These are phyloP conservation scores for Hyles vespertilio DNA, from an alignment of 1,140 invertebrate genomes.

Conservation along the genomic window DNA sequence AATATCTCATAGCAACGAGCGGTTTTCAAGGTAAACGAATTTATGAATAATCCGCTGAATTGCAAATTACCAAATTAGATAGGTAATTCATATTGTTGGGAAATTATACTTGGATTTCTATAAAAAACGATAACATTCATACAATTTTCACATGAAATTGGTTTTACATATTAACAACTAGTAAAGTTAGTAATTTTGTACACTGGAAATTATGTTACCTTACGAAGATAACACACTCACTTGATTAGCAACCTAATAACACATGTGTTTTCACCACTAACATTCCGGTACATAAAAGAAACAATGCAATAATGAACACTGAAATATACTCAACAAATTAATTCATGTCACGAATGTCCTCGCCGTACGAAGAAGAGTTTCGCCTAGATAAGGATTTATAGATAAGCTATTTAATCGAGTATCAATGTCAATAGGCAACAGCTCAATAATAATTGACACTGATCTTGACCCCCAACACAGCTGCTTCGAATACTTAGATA, in stretches of 20 bases:
- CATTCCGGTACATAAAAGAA: too few species aligned
- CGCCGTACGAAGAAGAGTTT: slow-evolving; percentile 11
- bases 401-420: slow-evolving; percentile 20
- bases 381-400: slow-evolving; percentile 16
- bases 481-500: slow-evolving; percentile 3
- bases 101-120: slow-evolving; percentile 9
- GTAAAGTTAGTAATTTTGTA: too few species aligned
- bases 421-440: slow-evolving; percentile 21
- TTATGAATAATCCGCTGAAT: slow-evolving; percentile 49
- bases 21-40: slow-evolving; percentile 53
- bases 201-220: too few species aligned
- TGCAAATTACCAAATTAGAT: slow-evolving; percentile 48
- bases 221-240: too few species aligned
- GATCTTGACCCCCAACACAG: slow-evolving; percentile 21
- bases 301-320: too few species aligned
- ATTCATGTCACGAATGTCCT: slow-evolving; percentile 15
- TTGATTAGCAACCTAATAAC: too few species aligned
- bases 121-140: too few species aligned
- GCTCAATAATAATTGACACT: slow-evolving; percentile 16
- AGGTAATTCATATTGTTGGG: slow-evolving; percentile 19
- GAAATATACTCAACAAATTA: not conserved
- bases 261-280: too few species aligned
- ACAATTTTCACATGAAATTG: too few species aligned
- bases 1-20: slow-evolving; percentile 57
- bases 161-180: too few species aligned